Percentiles rank a stretch among this genome's conserved stretches.
phyloP scores from a whole-genome alignment of 2,113 vertebrate species.

The Macaca nemestrina region DNA sequence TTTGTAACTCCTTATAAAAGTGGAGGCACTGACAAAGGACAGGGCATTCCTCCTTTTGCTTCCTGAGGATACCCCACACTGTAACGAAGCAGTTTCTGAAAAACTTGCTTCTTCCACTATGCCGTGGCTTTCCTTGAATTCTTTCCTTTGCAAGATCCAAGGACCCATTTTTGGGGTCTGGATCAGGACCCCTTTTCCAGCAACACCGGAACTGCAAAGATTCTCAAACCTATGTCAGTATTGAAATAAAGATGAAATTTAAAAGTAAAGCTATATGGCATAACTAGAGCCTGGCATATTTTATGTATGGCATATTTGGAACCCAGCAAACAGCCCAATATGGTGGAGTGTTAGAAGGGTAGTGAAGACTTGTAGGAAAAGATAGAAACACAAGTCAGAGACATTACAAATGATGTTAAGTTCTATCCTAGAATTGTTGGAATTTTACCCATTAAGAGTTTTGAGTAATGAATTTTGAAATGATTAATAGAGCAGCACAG shows the following conservation, averaged over 20 bases:
- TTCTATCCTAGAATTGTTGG: background rate
- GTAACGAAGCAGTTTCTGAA: no score
- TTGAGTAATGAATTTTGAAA: constrained; percentile 30
- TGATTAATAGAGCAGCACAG: background rate
- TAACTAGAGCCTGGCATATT: background rate
- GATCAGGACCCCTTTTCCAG: no score
- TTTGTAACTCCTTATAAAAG: no score
- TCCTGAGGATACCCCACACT: no score
- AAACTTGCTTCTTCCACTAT: no score
- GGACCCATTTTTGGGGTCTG: no score
- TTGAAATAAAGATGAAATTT: constrained; percentile 31
- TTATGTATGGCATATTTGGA: background rate
- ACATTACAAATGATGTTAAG: background rate
- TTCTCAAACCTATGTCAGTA: constrained; percentile 18
- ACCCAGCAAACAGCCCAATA: background rate
- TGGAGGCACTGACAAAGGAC: no score
- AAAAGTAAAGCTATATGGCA: background rate
- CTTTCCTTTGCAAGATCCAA: no score
- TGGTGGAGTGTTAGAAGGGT: background rate
- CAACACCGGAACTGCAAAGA: background rate
- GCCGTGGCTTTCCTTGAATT: no score
- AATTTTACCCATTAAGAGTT: background rate
- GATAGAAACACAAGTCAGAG: background rate
- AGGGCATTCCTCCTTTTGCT: no score
- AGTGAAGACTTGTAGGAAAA: constrained; percentile 15